Evolutionary conservation across 2,888 invertebrate genomes (phyloP).

Genomic region (Melanchra persicariae): DNA sequence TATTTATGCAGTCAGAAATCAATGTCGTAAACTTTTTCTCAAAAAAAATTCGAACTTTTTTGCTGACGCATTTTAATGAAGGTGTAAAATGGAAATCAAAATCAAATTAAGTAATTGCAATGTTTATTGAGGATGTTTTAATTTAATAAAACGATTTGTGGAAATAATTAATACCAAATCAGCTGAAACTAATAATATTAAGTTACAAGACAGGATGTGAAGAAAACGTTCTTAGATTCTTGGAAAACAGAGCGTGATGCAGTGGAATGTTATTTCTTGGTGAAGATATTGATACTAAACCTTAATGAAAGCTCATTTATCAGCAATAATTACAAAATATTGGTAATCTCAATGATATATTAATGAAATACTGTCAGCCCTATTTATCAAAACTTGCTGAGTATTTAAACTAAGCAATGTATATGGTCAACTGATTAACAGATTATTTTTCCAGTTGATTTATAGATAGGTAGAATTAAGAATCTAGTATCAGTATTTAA

Average conservation of each 20-base stretch:
- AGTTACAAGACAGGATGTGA: neutral
- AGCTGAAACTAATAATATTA: neutral
- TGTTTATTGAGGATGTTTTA: neutral
- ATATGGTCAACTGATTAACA: no score
- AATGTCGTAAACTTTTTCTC: conserved; percentile 39
- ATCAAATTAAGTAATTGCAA: no score
- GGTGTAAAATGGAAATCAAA: neutral
- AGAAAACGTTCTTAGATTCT: neutral
- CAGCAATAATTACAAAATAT: neutral
- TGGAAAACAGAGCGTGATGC: neutral
- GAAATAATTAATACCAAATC: neutral
- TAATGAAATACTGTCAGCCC: no score
- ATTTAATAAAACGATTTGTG: neutral
- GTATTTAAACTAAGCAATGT: no score
- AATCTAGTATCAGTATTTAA: no score
- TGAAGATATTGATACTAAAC: neutral
- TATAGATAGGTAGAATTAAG: no score
- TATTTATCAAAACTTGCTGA: no score
- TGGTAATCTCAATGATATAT: neutral
- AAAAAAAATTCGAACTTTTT: neutral
- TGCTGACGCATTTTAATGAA: neutral
- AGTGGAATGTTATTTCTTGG: neutral
- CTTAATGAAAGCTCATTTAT: neutral
- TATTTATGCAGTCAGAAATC: conserved; percentile 56
- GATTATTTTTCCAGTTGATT: no score